Base-by-base conservation (phyloP, 2,888 invertebrate species). In the Apoderus coryli region DNA sequence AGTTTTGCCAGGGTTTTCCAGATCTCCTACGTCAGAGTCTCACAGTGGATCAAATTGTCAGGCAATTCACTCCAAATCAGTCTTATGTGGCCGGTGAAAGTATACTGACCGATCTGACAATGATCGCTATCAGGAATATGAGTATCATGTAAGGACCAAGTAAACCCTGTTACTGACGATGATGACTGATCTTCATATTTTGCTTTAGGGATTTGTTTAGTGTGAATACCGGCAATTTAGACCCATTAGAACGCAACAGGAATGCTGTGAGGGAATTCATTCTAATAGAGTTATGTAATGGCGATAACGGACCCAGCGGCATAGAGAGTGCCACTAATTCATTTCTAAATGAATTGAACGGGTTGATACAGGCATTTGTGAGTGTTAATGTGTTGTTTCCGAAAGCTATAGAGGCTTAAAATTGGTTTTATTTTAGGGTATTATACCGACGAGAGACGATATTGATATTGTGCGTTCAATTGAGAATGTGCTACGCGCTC, bases 261-360 rank as follows among this genome's bases (percentile, higher is more conserved):
- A 48, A 44, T 4, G 60, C 59, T 13, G 48, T 69, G 15, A 54
- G 59, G 31, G 52, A 54, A 22, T 67, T 69, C 47, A 52, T 67
- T 22, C 41, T 51, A 10, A 51, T 54, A 4, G 47, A 59, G 4
- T 49, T 67, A 2, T 49, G 66, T 29, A 47, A 61, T 13, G 61
- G 57, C 23, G 47, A 48, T 5, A 52, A 57, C 3, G 57, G 53
- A 2, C 48, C 54, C 4, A 54, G 53, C 10, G 60, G 60, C 29
- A 52, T 65, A 12, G 48, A 56, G 10, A 46, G 50, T 22, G 63
- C 57, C 15, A 58, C 61, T 3, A 59, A 61, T 10, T 49, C 55
- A 36, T 42, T 68, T 6, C 42, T 65, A 16, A 42, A 36, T 2
- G 61, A 63, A 40, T 50, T 64, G 47, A 54, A 57, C 35, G 57